These are phyloP conservation scores for Rhopalosiphum maidis DNA, from an alignment of 1,140 invertebrate species.

Conservation along the genomic window DNA sequence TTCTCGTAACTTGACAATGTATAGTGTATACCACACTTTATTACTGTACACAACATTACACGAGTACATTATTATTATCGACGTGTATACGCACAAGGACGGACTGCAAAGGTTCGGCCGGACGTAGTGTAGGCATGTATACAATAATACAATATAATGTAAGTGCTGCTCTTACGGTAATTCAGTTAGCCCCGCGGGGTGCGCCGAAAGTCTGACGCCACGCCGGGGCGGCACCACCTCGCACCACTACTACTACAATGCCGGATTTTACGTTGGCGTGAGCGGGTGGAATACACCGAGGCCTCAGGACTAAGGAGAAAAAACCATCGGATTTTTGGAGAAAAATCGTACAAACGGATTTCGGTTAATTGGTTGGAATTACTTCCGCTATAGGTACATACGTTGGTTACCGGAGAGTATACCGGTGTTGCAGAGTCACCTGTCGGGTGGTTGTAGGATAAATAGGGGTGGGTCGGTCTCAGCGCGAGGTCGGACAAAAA, in stretches of 20 bases:
- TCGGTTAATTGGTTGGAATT: neutral
- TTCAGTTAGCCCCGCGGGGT: neutral
- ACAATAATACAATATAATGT: neutral
- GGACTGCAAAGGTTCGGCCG: neutral
- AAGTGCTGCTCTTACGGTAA: neutral
- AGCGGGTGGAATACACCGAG: neutral
- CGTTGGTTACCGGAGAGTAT: neutral
- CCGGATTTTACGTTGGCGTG: neutral
- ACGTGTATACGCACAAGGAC: too few species aligned
- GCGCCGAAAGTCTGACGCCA: neutral
- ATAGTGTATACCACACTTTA: neutral
- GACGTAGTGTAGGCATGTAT: neutral
- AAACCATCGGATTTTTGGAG: neutral
- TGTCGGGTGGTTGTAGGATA: neutral
- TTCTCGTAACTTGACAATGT: neutral
- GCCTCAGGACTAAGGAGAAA: neutral
- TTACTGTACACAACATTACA: neutral
- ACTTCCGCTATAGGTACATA: neutral
- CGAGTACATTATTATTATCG: too few species aligned
- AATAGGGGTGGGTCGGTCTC: neutral
- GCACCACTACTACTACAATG: neutral
- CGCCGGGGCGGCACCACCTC: neutral
- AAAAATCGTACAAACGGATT: neutral
- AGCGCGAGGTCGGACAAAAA: neutral
- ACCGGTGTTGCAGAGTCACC: too few species aligned